A percentile compares a stretch with the other conserved stretches of the same genome.
These are phyloP conservation scores for Pogona vitticeps DNA, from an alignment of 2,113 vertebrate species.

Conservation along the genomic window DNA sequence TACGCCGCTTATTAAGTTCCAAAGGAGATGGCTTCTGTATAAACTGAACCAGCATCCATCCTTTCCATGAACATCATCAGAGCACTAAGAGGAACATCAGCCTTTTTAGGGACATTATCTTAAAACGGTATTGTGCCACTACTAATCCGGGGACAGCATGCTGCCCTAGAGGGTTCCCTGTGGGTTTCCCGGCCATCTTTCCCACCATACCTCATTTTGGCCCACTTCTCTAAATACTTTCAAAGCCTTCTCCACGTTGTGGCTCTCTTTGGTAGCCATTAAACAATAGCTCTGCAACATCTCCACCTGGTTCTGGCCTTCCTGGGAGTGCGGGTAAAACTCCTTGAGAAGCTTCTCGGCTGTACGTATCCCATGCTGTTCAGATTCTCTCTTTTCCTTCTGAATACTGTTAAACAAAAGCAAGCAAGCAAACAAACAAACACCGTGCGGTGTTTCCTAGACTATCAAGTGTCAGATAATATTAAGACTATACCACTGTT, in stretches of 20 bases:
- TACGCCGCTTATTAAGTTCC: neutral
- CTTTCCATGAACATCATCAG: neutral
- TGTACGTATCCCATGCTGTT: slow-evolving; percentile 58
- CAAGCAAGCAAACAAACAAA: no score
- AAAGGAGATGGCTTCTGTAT: neutral
- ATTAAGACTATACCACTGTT: neutral
- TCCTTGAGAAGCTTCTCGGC: slow-evolving; percentile 72
- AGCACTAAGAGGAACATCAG: neutral
- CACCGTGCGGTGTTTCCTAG: neutral
- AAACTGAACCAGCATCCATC: no score
- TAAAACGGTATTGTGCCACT: neutral
- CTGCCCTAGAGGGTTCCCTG: neutral
- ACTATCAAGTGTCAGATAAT: neutral
- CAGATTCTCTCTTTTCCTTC: slow-evolving; percentile 49
- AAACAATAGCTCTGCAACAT: slow-evolving; percentile 64
- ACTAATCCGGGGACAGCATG: neutral
- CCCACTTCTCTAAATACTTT: slow-evolving; percentile 63
- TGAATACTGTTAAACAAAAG: neutral
- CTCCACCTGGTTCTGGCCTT: slow-evolving; percentile 53
- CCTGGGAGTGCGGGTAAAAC: slow-evolving; percentile 53
- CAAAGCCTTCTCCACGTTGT: slow-evolving; percentile 65
- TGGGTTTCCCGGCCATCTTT: neutral
- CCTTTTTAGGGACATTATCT: neutral
- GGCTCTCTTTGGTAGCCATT: slow-evolving; percentile 66
- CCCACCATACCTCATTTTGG: slow-evolving; percentile 63